Evolutionary conservation across 2,113 vertebrate genomes (phyloP), one percentile per base, ranked within the genome.

Genomic region (Spilogale gracilis): DNA sequence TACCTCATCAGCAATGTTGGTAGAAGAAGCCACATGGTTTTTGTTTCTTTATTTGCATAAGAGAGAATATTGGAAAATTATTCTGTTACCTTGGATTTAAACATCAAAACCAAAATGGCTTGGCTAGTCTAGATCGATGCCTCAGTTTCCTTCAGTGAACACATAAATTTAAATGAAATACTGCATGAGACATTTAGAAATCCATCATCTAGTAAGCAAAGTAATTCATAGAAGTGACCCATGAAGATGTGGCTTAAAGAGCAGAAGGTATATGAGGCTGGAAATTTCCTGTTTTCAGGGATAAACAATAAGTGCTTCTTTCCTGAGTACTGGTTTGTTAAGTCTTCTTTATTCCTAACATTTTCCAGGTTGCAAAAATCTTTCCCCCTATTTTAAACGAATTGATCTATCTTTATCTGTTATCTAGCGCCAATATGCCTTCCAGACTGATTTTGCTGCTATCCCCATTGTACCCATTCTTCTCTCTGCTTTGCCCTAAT

Each of bases 61-160:
- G 56, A 30, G 14, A 93, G 8, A 86, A 52, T 88, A 73, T 27
- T 78, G 48, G 10, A 65, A 95, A 79, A 67, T 84, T 91, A 60
- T 79, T 21, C 27, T 84, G 11, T 27, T 27, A 52, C 6, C 38
- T 74, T 87, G 18, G 20, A 78, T 89, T 96, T 96, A 80, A 96
- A 93, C 43, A 85, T 94, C 16, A 38, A 89, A 91, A 86, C 23
- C 5, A 94, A 71, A 90, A 54, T 92, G 27, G 30, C 9, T 81
- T 92, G 14, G 67, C 16, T 11, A 32, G 32, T 65, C 43, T 94
- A 56, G 38, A 17, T 84, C 83, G 17, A 90, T 87, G n/a, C 4
- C 27, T 96, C 43, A 21, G 32, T 63, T 95, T 92, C 12, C 69
- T 13, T 67, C 18, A 63, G 43, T 90, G 83, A 94, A 94, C 71